These are phyloP conservation scores for Calephelis virginiensis DNA, from an alignment of 1,140 invertebrate genomes.

Conservation along the genomic window DNA sequence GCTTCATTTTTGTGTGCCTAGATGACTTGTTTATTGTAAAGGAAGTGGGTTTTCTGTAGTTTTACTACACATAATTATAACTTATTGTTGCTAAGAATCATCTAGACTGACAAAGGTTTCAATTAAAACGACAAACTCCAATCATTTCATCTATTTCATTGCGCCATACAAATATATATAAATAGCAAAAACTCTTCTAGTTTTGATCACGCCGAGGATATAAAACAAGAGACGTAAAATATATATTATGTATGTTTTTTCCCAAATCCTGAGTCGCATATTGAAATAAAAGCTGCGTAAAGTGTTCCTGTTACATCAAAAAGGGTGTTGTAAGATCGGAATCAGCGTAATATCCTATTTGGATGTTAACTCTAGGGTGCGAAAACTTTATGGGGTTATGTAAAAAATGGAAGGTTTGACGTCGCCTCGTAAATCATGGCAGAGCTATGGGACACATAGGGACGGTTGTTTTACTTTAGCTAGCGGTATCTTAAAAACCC, in stretches of 20 bases:
- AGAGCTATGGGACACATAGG: neutral
- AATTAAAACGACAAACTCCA: no score
- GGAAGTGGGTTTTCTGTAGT: no score
- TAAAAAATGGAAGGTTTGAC: constrained; percentile 31
- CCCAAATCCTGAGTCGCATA: neutral
- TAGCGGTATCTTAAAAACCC: neutral
- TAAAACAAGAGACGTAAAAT: no score
- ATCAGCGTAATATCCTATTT: constrained; percentile 61
- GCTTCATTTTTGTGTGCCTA: no score
- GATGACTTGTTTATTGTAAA: no score
- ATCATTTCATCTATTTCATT: no score
- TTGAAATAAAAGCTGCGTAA: constrained; percentile 10
- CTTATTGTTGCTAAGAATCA: no score
- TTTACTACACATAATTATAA: no score
- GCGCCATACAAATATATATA: no score
- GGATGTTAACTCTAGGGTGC: constrained; percentile 37
- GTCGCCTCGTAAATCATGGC: constrained; percentile 36
- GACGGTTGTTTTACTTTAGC: neutral
- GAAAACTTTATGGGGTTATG: constrained; percentile 30
- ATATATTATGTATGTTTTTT: neutral
- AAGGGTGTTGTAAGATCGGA: constrained; percentile 43
- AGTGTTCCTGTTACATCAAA: constrained; percentile 19
- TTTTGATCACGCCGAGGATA: no score
- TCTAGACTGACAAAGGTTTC: no score
- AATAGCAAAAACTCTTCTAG: no score